Base-by-base conservation (phyloP, 2,113 vertebrate genomes). In the Aix galericulata region DNA sequence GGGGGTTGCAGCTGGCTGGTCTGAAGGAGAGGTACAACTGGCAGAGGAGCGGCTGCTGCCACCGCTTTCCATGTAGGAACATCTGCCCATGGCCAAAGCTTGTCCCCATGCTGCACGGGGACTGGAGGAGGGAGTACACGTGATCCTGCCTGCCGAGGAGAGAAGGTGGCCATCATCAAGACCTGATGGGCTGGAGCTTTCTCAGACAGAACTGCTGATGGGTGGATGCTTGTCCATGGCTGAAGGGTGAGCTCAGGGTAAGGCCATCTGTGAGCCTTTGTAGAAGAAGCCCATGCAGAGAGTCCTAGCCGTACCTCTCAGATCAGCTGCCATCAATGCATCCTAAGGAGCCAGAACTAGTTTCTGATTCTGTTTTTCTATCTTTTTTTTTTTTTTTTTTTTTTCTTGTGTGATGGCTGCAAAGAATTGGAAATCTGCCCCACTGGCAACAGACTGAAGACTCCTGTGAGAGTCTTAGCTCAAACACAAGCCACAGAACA, bases 231-330 rank as follows among this genome's bases (percentile, higher is more conserved):
- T 86, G n/a, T 68, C 73, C 36, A 5, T 8, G 20, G 34, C 42
- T 67, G 17, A 40, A 86, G 17, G 8, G 58, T 59, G 46, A 52
- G 55, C 85, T 80, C 63, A 74, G 67, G 72, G n/a, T 81, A 55
- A 40, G 14, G 8, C 86, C 88, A 92, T 92, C 88, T 96, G 95
- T 83, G 76, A 81, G 13, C 16, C 73, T 88, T 90, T 94, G 71
- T 16, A 73, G 69, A 72, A 77, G 71, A 60, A 48, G 36, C 10
- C 59, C 4, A 5, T 74, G 85, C 68, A 77, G 60, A 91, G 73
- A 66, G n/a, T 42, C 52, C 58, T 86, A 48, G 64, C 34, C 60
- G 66, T 36, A 72, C 10, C 16, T 71, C 68, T 95, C 78, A 85
- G 76, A 89, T 90, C 89, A 90, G 68, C 78, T 94, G 86, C 84